A percentile compares a stretch with the other conserved stretches of the same genome.
Evolutionary conservation across 2,797 vertebrate species (phyloP).

Genomic region (Delichon dasypus): DNA sequence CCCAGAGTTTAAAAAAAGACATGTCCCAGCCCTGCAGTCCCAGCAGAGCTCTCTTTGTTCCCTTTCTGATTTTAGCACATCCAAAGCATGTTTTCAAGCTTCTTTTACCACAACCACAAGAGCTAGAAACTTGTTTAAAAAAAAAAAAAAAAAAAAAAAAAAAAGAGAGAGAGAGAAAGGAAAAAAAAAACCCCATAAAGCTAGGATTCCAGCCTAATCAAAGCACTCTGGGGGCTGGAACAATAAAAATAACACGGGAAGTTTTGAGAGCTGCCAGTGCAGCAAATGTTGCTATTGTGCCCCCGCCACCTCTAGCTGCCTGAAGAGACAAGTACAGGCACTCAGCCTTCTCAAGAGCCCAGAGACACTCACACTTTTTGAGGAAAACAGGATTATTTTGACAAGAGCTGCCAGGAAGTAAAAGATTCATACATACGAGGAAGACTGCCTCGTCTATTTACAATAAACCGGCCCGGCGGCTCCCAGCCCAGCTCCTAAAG

Average conservation of each 20-base stretch:
- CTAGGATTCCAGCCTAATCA: conserved; percentile 29
- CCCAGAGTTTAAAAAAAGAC: neutral
- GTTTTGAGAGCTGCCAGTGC: neutral
- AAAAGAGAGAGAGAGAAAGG: neutral
- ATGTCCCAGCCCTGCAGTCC: fast-evolving
- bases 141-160: no score
- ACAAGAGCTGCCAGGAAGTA: conserved; percentile 37
- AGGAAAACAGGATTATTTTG: conserved; percentile 49
- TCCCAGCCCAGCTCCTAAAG: conserved; percentile 12
- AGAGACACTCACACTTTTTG: conserved; percentile 13
- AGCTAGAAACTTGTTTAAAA: neutral
- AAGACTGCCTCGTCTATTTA: conserved; percentile 28
- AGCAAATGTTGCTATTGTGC: neutral
- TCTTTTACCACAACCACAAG: neutral
- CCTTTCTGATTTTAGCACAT: conserved; percentile 8
- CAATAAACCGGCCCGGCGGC: neutral
- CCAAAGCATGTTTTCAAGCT: conserved; percentile 14
- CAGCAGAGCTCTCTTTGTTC: neutral
- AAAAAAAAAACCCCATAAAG: neutral
- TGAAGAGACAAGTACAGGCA: conserved; percentile 9
- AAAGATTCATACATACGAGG: neutral
- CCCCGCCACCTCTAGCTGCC: neutral
- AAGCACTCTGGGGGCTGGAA: conserved; percentile 21
- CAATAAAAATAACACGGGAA: conserved; percentile 4
- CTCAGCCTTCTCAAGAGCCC: neutral